Conservation (phyloP, 1,140 invertebrate species). For the Diorhabda sublineata region DNA sequence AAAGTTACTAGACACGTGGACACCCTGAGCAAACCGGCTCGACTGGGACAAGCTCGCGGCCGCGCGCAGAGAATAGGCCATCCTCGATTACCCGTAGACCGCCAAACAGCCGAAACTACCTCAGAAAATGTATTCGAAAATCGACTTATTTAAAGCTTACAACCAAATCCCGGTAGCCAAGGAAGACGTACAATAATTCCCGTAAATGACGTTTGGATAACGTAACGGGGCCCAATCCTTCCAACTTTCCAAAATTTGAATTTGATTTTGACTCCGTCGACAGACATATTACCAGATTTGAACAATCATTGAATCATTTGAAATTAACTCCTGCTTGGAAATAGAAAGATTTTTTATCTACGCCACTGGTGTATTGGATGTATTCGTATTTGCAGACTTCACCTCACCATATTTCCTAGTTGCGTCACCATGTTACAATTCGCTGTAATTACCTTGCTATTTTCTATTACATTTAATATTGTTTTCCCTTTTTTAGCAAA, state of each 20-base stretch:
- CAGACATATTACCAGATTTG: neutral
- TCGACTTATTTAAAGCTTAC: too few relatives aligned
- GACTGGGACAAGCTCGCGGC: too few relatives aligned
- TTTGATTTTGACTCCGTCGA: neutral
- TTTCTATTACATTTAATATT: slow-evolving; percentile 15
- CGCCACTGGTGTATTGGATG: neutral
- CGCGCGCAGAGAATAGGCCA: too few relatives aligned
- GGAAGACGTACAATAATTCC: too few relatives aligned
- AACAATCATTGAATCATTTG: neutral
- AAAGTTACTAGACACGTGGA: too few relatives aligned
- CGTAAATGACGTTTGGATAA: too few relatives aligned
- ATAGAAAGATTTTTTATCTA: neutral
- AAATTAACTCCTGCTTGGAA: neutral
- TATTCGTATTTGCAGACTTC: slow-evolving; percentile 3
- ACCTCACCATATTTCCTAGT: slow-evolving; percentile 13
- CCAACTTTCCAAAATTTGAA: neutral
- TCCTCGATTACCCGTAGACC: too few relatives aligned
- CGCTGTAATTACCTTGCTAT: slow-evolving; percentile 12
- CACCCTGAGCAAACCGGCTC: too few relatives aligned
- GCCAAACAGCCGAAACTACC: too few relatives aligned
- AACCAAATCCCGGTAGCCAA: too few relatives aligned
- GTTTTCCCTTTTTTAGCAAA: slow-evolving; percentile 10
- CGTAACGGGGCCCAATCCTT: too few relatives aligned
- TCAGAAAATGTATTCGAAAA: too few relatives aligned
- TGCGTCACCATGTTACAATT: slow-evolving; percentile 19